Conservation (phyloP, 1,140 invertebrate species). For the Mycetomoellerius zeteki region DNA sequence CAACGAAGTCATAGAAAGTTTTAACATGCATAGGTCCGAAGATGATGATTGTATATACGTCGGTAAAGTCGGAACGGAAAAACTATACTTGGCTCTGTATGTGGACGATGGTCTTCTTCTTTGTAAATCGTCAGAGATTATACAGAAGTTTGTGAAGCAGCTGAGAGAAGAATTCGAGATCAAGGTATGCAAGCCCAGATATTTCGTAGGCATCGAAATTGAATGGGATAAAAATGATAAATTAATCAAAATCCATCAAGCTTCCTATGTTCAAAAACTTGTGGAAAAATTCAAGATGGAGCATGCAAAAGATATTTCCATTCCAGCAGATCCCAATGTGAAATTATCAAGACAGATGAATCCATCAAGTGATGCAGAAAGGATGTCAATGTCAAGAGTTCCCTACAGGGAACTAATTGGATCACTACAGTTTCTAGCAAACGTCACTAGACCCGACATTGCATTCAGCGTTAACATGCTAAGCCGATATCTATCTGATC, state of each 20-base stretch:
- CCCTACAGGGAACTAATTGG: no score
- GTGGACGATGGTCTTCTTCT: not conserved
- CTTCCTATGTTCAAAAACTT: not conserved
- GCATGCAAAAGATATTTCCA: no score
- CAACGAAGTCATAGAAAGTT: not conserved
- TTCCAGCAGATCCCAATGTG: no score
- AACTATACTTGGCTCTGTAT: not conserved
- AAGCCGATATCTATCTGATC: not conserved
- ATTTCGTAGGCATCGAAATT: not conserved
- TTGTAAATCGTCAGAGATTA: not conserved
- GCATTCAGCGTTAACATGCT: not conserved
- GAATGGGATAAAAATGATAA: not conserved
- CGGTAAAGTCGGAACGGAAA: not conserved
- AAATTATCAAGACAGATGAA: no score
- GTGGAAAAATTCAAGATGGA: no score
- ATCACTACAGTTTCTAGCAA: not conserved
- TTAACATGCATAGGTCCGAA: not conserved
- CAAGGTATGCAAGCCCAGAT: no score
- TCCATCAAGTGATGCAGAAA: no score
- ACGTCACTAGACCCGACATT: not conserved
- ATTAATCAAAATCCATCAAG: not conserved
- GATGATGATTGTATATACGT: conserved; percentile 5
- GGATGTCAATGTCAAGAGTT: no score
- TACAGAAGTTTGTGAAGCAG: no score
- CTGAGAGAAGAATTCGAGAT: no score